Percentiles rank a stretch among this genome's conserved stretches.
phyloP scores from a whole-genome alignment of 2,113 vertebrate genomes.

The Fukomys damarensis region DNA sequence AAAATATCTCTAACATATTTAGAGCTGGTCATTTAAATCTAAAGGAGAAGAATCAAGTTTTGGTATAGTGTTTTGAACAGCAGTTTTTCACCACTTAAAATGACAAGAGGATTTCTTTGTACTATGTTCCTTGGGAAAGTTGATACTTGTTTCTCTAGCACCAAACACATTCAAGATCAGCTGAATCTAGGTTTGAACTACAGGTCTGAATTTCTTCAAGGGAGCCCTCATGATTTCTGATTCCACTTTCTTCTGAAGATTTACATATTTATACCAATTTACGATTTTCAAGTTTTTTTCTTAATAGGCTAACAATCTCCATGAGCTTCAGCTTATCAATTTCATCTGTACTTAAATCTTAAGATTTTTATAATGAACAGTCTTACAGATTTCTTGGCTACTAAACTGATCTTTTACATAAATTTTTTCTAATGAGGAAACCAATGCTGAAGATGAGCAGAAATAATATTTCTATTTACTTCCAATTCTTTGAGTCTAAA shows the following conservation, averaged over 20 bases:
- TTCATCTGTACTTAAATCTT: neutral
- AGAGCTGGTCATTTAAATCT: neutral
- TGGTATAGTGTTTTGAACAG: neutral
- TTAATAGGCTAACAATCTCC: conserved; percentile 3
- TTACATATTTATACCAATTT: neutral
- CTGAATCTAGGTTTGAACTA: neutral
- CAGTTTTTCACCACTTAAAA: neutral
- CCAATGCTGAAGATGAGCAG: neutral
- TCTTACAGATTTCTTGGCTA: neutral
- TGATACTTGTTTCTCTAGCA: neutral
- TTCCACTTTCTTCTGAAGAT: conserved; percentile 7
- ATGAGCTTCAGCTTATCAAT: conserved; percentile 6
- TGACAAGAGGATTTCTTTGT: neutral
- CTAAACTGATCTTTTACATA: neutral
- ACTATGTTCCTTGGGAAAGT: neutral
- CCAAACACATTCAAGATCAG: neutral
- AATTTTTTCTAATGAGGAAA: neutral
- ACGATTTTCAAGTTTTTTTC: neutral
- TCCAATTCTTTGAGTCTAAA: neutral
- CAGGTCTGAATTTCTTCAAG: conserved; percentile 33
- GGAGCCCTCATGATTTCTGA: neutral
- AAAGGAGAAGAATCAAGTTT: neutral
- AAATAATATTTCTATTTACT: conserved; percentile 4
- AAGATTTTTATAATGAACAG: conserved; percentile 26
- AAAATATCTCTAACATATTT: neutral